Percentiles rank a stretch among this genome's conserved stretches.
Conservation (phyloP, 1,140 invertebrate genomes). For the Trypoxylus dichotomus region DNA sequence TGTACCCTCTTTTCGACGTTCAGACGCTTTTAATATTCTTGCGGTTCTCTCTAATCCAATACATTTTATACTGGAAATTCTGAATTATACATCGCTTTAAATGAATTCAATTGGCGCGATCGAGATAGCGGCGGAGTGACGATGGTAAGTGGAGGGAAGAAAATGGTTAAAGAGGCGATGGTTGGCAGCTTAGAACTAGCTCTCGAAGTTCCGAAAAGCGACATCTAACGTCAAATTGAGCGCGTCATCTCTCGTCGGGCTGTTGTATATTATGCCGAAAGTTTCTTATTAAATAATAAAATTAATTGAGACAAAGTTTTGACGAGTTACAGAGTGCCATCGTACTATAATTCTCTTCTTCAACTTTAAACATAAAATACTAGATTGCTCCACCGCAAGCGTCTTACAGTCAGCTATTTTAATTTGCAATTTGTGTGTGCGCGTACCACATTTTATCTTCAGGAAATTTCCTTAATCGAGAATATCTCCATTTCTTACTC, state of each 20-base stretch:
- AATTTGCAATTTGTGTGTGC: neutral
- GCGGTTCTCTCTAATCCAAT: neutral
- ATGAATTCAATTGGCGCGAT: conserved; percentile 2
- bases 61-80: neutral
- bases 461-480: too few species aligned
- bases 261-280: conserved; percentile 17
- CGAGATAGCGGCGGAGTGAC: neutral
- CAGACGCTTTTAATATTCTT: neutral
- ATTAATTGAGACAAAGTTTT: conserved; percentile 24
- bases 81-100: neutral
- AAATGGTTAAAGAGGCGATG: neutral
- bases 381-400: neutral
- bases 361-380: conserved; percentile 22
- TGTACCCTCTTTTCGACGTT: neutral
- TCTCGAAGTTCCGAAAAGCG: conserved; percentile 1
- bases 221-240: conserved; percentile 19
- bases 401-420: neutral
- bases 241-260: neutral
- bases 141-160: neutral
- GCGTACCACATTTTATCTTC: too few species aligned
- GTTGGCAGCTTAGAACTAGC: neutral
- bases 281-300: conserved; percentile 26
- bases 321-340: conserved; percentile 8
- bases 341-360: conserved; percentile 14
- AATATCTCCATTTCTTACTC: too few species aligned